phyloP scores from a whole-genome alignment of 2,797 vertebrate genomes.

The Falco novaeseelandiae region DNA sequence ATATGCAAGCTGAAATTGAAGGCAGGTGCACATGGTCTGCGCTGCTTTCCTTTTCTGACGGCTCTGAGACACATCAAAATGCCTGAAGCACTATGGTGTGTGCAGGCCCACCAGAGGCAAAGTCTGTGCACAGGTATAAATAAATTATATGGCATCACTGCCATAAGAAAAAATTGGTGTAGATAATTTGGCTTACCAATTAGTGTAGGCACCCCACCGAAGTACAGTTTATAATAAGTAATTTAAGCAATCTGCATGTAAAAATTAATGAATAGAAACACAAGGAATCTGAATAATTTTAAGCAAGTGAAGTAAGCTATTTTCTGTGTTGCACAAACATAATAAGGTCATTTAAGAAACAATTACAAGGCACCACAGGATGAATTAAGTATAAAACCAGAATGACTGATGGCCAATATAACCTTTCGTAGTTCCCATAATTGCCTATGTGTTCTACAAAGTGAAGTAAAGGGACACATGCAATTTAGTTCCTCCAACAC shows the following conservation, averaged over 20 bases:
- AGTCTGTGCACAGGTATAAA: not conserved
- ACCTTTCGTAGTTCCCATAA: slow-evolving; percentile 52
- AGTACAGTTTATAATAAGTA: slow-evolving; percentile 42
- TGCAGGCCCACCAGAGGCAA: not conserved
- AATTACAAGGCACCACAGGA: slow-evolving; percentile 61
- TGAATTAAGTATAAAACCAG: slow-evolving; percentile 52
- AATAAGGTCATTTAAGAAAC: slow-evolving; percentile 74
- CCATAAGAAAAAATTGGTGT: not conserved
- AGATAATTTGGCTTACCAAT: not conserved
- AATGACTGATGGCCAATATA: slow-evolving; percentile 51
- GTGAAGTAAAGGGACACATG: slow-evolving; percentile 58
- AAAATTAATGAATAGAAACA: slow-evolving; percentile 63
- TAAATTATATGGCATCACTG: not conserved
- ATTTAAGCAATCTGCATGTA: slow-evolving; percentile 49
- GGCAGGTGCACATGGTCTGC: not conserved
- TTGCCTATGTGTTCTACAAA: slow-evolving; percentile 60
- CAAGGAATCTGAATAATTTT: slow-evolving; percentile 37
- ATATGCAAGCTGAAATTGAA: not conserved
- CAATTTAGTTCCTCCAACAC: slow-evolving; percentile 24
- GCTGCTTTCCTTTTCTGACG: not conserved
- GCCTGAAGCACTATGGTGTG: rapidly evolving
- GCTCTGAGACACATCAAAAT: not conserved
- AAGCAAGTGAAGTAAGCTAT: slow-evolving; percentile 55
- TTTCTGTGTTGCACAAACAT: slow-evolving; percentile 62
- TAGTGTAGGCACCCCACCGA: not conserved